These are phyloP conservation scores for Drymodes brunneopygia DNA, from an alignment of 2,113 vertebrate genomes.

Conservation along the genomic window DNA sequence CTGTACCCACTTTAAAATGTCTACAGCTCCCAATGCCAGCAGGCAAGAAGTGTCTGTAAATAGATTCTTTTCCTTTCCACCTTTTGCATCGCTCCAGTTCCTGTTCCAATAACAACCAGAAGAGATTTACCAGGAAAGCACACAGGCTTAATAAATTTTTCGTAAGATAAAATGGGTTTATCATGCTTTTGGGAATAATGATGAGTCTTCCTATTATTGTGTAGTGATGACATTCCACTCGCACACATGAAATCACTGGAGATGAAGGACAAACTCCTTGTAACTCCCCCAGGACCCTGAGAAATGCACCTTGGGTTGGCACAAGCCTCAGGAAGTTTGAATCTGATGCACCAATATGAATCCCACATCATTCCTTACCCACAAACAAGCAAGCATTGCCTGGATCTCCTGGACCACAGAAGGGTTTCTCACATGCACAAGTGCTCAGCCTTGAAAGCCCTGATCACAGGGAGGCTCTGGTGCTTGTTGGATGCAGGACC, in stretches of 20 bases:
- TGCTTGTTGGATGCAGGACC: neutral
- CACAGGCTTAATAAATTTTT: neutral
- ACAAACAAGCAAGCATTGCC: neutral
- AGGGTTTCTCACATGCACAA: neutral
- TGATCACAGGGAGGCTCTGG: neutral
- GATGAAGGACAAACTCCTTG: neutral
- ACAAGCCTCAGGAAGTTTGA: neutral
- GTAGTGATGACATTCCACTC: neutral
- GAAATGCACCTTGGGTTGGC: neutral
- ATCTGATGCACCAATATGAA: neutral
- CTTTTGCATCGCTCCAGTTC: neutral
- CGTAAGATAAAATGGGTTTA: neutral
- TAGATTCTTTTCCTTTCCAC: neutral
- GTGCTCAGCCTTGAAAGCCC: neutral
- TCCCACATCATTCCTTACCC: neutral
- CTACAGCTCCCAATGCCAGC: neutral
- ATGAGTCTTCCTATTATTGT: neutral
- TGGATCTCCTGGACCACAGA: neutral
- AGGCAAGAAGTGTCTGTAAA: neutral
- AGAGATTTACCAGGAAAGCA: neutral
- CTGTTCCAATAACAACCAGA: constrained; percentile 8
- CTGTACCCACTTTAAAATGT: neutral
- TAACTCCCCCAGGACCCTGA: neutral
- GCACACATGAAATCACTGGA: neutral
- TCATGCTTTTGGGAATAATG: neutral